Base-by-base conservation (phyloP, 2,797 vertebrate species). In the Loriculus beryllinus region DNA sequence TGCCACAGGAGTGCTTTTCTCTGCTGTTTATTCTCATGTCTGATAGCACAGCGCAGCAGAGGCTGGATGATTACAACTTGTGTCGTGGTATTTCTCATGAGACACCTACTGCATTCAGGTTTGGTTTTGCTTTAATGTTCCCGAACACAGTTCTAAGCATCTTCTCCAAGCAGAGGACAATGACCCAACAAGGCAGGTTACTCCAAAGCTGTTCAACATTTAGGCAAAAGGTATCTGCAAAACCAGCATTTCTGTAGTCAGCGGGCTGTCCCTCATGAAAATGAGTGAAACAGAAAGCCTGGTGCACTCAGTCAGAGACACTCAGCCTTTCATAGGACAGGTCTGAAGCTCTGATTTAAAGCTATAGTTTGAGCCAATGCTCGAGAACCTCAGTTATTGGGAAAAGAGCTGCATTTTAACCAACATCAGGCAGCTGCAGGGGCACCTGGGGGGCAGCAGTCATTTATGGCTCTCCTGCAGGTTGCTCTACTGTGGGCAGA, bases 161-260 rank as follows among this genome's bases (percentile, higher is more conserved):
- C 28, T 62, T 37, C 48, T 16, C 28, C n/a, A 43, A 60, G 49
- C 49, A 82, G 31, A 64, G 45, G 11, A 42, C 21, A 16, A 11
- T 0, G 0, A 23, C n/a, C 37, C 3, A 1, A 71, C 35, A 18
- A 67, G 7, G 6, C 1, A 22, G 7, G 43, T 74, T 23, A 43
- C 12, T 16, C 22, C 20, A 71, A 25, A 84, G 45, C 10, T 60
- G 48, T 54, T 81, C 2, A 1, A 70, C 37, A 37, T 54, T 57
- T 31, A 67, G 28, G 25, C 37, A 17, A 37, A 54, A 28, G 5
- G 4, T 13, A 6, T 16, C 28, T 56, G 16, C 28, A 42, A 62
- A 43, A 19, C 12, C 1, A 75, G 20, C 2, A 18, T 54, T 88
- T 68, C 31, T 87, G 17, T 7, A 15, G 21, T 39, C 31, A 48